These are phyloP conservation scores for Dromiciops gliroides DNA, from an alignment of 2,113 vertebrate species.

Conservation along the genomic window DNA sequence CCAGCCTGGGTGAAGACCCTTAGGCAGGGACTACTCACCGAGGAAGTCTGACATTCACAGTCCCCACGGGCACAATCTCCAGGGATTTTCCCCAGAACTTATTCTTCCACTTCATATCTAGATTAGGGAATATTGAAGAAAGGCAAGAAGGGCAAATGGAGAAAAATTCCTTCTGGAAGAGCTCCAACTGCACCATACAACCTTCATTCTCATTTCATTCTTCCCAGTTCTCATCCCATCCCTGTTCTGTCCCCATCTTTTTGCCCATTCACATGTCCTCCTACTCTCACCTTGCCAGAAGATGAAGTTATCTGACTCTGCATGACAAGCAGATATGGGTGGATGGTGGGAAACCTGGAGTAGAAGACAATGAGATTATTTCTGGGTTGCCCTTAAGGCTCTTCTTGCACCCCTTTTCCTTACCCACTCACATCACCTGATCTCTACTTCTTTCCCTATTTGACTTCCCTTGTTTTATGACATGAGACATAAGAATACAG, in stretches of 20 bases:
- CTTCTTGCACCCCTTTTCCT: background rate
- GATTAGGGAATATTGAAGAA: background rate
- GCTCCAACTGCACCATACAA: background rate
- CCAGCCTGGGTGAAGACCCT: background rate
- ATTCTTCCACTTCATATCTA: constrained; percentile 96
- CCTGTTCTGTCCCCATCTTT: background rate
- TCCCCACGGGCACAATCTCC: constrained; percentile 91
- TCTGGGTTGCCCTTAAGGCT: background rate
- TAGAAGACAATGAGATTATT: constrained; percentile 32
- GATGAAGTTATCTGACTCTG: constrained; percentile 91
- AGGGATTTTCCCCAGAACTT: constrained; percentile 98
- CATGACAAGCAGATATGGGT: constrained; percentile 92
- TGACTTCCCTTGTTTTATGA: background rate
- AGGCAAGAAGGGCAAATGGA: background rate
- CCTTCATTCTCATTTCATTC: background rate
- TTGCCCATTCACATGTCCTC: background rate
- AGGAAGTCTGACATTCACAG: constrained; percentile 90
- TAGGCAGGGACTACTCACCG: constrained; percentile 81
- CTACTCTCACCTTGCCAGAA: constrained; percentile 93
- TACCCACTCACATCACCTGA: background rate
- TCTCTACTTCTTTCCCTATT: background rate
- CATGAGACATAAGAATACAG: background rate
- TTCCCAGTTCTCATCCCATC: background rate
- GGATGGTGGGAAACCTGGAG: constrained; percentile 92
- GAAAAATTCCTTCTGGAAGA: background rate